A percentile compares a stretch with the other conserved stretches of the same genome.
Conservation (phyloP, 2,797 vertebrate genomes). For the Squalus acanthias region DNA sequence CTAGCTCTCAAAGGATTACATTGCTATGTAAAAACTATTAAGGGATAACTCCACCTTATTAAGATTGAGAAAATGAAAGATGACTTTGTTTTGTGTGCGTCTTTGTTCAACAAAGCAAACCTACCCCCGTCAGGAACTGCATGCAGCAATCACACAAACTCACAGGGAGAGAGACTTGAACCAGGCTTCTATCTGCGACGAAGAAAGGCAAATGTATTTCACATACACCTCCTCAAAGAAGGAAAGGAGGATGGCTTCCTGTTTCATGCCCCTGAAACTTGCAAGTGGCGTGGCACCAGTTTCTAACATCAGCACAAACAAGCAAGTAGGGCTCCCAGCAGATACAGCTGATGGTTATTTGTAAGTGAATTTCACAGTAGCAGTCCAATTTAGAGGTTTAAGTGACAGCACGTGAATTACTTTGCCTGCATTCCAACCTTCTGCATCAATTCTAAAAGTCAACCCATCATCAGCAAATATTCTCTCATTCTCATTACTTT, state of each 20-base stretch:
- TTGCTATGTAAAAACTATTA: background rate
- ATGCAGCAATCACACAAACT: background rate
- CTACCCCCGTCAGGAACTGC: background rate
- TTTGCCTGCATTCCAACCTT: background rate
- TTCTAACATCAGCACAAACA: background rate
- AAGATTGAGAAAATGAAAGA: slow-evolving; percentile 34
- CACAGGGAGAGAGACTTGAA: background rate
- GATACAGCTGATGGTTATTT: background rate
- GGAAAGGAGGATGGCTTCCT: background rate
- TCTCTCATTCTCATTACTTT: background rate
- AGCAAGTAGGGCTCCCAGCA: too few species aligned
- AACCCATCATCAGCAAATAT: background rate
- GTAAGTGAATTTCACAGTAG: background rate
- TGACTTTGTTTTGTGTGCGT: background rate
- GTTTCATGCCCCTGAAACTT: background rate
- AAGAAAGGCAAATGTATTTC: background rate
- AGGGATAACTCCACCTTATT: background rate
- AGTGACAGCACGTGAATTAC: background rate
- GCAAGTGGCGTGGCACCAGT: background rate
- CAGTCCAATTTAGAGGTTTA: background rate
- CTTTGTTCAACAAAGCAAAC: background rate
- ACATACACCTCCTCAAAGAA: background rate
- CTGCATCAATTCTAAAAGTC: background rate
- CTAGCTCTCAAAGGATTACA: background rate
- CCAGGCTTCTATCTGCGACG: background rate